Percentiles rank a stretch among this genome's conserved stretches.
Conservation (phyloP, 2,113 vertebrate genomes). For the Oryzias javanicus region DNA sequence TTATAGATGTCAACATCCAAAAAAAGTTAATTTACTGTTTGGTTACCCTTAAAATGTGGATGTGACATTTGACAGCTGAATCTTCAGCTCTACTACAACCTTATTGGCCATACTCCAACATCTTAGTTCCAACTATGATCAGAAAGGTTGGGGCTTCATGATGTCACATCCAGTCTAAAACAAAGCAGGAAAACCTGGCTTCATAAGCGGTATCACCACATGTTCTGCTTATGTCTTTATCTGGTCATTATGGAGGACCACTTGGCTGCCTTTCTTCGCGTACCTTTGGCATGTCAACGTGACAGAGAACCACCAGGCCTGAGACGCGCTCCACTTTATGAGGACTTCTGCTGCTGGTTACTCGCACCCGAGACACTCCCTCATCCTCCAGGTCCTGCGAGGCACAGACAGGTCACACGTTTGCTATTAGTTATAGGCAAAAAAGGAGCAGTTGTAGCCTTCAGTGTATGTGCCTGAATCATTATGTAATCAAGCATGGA, state of each 20-base stretch:
- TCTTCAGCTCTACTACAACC: too few relatives aligned
- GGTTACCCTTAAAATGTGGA: too few relatives aligned
- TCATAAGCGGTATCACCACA: neutral
- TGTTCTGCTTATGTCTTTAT: neutral
- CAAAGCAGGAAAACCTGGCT: neutral
- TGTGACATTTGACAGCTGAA: too few relatives aligned
- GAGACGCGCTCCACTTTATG: slow-evolving; percentile 78
- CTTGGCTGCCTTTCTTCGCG: slow-evolving; percentile 25
- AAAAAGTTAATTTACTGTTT: too few relatives aligned
- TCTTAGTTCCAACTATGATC: too few relatives aligned
- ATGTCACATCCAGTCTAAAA: too few relatives aligned
- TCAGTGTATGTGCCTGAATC: too few relatives aligned
- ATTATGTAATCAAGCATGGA: too few relatives aligned
- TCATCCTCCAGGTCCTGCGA: slow-evolving; percentile 52
- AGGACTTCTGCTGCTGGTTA: slow-evolving; percentile 77
- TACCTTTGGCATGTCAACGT: slow-evolving; percentile 75
- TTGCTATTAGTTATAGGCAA: neutral
- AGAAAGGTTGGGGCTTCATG: too few relatives aligned
- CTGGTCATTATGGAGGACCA: neutral
- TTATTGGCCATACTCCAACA: too few relatives aligned
- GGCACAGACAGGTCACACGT: neutral
- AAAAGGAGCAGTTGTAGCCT: too few relatives aligned
- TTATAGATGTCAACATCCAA: too few relatives aligned
- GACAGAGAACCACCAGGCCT: slow-evolving; percentile 69
- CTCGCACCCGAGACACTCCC: slow-evolving; percentile 69